Base-by-base conservation (phyloP, 2,888 invertebrate species). In the Zaprionus lineosus region DNA sequence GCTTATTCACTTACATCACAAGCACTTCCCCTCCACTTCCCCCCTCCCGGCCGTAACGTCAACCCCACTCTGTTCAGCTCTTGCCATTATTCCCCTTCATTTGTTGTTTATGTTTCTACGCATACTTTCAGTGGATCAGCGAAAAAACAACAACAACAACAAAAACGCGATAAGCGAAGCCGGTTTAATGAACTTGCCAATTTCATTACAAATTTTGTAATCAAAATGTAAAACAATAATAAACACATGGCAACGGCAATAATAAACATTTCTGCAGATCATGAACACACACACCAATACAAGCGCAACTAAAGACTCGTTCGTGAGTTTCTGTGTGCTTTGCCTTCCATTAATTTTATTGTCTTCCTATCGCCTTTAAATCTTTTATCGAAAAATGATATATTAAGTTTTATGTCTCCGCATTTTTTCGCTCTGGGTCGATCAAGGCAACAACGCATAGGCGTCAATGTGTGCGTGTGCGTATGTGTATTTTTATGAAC, bases 181-280 rank as follows among this genome's bases (percentile, higher is more conserved):
- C 75, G 57, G 84, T 84, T 84, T 84, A 78, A 67, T 74, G 84
- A 78, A 78, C 78, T 78, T 67, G 82, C 82, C 55, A 81, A 76
- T 81, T 84, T 65, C 57, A 62, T 58, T 65, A 62, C 68, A 74
- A 57, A 34, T n/a, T n/a, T 24, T 34, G 31, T 41, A 60, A 51
- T 72, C 71, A 47, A 51, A 56, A 65, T 39, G 29, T 55, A 52
- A 53, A 52, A 31, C 46, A 71, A 52, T 50, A 52, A 31, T 41
- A 71, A 71, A 59, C 53, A 51, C 43, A 31, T 41, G 28, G 31
- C 51, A 52, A 34, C 36, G 50, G 40, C 40, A 69, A 50, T 34
- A 46, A 51, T 34, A 53, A 68, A 47, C 33, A 12, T 12, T 58
- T 51, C 11, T 29, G 40, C 47, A 59, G 52, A 52, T 61, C 47